phyloP scores from a whole-genome alignment of 2,797 vertebrate genomes.

The Lates japonicus region DNA sequence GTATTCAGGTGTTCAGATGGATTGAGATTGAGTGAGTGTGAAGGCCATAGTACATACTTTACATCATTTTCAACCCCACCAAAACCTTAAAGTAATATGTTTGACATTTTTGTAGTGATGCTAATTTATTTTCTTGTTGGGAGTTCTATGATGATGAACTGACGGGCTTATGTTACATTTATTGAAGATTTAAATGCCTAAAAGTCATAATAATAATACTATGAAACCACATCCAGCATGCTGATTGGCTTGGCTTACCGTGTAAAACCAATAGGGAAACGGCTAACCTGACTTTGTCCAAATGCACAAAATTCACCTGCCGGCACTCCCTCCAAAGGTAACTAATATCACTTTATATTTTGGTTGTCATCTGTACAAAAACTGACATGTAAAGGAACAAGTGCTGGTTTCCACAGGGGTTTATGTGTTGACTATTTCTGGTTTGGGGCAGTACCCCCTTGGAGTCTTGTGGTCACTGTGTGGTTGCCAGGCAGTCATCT shows the following conservation, averaged over 20 bases:
- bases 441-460: constrained; percentile 2
- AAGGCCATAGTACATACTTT: not conserved
- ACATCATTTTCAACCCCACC: not conserved
- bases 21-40: not conserved
- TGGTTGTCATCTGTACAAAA: not conserved
- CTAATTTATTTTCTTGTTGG: not conserved
- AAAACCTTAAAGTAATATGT: not conserved
- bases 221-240: no score
- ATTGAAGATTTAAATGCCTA: not conserved
- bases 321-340: not conserved
- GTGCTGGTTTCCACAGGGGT: no score
- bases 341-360: not conserved
- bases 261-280: no score
- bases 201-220: not conserved
- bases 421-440: not conserved
- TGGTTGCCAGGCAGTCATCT: not conserved
- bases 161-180: not conserved
- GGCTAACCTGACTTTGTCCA: not conserved
- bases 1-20: not conserved
- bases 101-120: not conserved
- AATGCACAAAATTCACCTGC: not conserved
- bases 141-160: not conserved
- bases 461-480: not conserved
- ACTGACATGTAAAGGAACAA: not conserved
- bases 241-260: no score